Evolutionary conservation across 64 coral and sea anemone species (phyloP), one percentile per base, ranked within the genome.

Genomic region (Pocillopora verrucosa): DNA sequence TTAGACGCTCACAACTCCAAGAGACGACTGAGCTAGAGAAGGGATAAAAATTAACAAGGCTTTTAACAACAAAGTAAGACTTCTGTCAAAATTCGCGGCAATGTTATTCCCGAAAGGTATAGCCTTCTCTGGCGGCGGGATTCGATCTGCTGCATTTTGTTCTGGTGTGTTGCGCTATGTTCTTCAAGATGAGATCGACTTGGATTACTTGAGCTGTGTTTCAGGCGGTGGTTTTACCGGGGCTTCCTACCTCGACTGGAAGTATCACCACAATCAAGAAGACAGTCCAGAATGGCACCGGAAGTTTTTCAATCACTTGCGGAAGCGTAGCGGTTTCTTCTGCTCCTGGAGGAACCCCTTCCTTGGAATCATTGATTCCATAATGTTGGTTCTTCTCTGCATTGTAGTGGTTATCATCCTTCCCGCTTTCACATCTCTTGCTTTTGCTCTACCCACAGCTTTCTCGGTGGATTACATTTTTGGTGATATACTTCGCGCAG

Each of bases 151-250:
- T 12, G 78, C 88, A 0, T 38, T 90, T 59, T 90, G 88, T 34
- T 59, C 88, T 1, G 88, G 88, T 36, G 88, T 81, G 4, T 61
- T 90, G 19, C 65, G 88, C 1, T 90, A 90, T 60, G 13, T 90
- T 79, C 88, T 90, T 30, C 88, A 90, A 70, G 17, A 90, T 16
- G 62, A 81, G 16, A 36, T 90, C 45, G 56, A 26, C 41, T 72
- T 90, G 68, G 77, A 72, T 38, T 90, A 90, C n/a, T 72, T 90
- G 56, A 90, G 88, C 37, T 81, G 88, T 73, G 88, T 90, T 12
- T 90, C 88, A 15, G 88, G 88, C n/a, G 88, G 88, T 9, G 88
- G 88, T 14, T 90, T 80, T 20, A 59, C 88, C 4, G 88, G 88
- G 1, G 77, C 88, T 0, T 76, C 88, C 6, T 90, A 82, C 70